Conservation (phyloP, 2,113 vertebrate species). For the Lutjanus erythropterus region DNA sequence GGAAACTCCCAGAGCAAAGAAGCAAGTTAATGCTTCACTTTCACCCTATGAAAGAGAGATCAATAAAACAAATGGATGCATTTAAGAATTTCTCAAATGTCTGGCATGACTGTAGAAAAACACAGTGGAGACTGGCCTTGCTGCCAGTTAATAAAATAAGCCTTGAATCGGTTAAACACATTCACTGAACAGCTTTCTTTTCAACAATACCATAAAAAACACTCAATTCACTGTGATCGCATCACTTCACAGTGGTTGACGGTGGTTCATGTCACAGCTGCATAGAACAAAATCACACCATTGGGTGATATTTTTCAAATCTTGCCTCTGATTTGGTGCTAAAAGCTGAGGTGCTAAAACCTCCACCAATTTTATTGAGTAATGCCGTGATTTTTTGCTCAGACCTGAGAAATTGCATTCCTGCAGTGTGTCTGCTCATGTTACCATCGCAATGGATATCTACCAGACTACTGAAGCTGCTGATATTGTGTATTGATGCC, state of each 20-base stretch:
- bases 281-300: conserved; percentile 30
- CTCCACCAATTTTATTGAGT: conserved; percentile 28
- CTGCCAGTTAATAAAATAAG: background rate
- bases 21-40: conserved; percentile 72
- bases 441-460: conserved; percentile 6
- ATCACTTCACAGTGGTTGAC: background rate
- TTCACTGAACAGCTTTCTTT: conserved; percentile 19
- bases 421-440: conserved; percentile 20
- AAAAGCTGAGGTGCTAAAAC: conserved; percentile 67
- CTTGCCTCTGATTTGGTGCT: conserved; percentile 30
- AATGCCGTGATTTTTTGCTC: conserved; percentile 14
- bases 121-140: background rate
- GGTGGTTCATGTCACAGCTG: conserved; percentile 14
- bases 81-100: conserved; percentile 56
- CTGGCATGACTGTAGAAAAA: conserved; percentile 29
- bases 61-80: conserved; percentile 74
- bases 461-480: conserved; percentile 4
- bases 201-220: background rate
- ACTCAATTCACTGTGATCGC: conserved; percentile 4
- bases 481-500: conserved; percentile 1
- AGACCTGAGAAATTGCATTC: conserved; percentile 19
- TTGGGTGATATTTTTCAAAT: conserved; percentile 18
- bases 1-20: conserved; percentile 70
- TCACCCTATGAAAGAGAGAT: conserved; percentile 60
- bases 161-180: conserved; percentile 1